phyloP scores from a whole-genome alignment of 2,888 invertebrate genomes.

The Thelaira solivaga region DNA sequence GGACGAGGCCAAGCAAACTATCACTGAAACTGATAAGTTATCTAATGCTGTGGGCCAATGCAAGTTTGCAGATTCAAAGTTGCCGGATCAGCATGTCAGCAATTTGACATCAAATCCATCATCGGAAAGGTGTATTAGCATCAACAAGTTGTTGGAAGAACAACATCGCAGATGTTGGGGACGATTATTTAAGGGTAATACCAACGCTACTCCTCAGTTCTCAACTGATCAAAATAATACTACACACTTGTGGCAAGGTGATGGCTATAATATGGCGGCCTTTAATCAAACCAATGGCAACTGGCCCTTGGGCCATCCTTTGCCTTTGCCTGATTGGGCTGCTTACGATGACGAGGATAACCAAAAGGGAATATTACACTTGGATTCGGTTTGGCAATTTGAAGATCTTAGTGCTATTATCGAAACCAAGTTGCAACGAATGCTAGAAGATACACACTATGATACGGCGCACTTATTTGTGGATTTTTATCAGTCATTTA shows the following conservation, averaged over 20 bases:
- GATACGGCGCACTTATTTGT: conserved; percentile 93
- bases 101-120: conserved; percentile 74
- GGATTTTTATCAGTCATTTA: conserved; percentile 82
- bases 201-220: conserved; percentile 16
- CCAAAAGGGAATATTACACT: conserved; percentile 77
- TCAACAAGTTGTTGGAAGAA: conserved; percentile 70
- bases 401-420: conserved; percentile 88
- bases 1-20: conserved; percentile 46
- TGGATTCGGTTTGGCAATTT: conserved; percentile 80
- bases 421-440: conserved; percentile 87
- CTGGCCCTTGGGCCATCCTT: conserved; percentile 84
- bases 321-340: conserved; percentile 88
- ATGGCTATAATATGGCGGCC: conserved; percentile 76
- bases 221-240: neutral
- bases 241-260: conserved; percentile 71
- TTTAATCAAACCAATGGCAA: conserved; percentile 78
- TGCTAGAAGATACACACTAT: conserved; percentile 91
- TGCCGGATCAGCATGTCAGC: conserved; percentile 47
- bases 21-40: conserved; percentile 57
- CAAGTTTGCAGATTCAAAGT: conserved; percentile 53
- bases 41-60: conserved; percentile 24
- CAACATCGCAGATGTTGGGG: conserved; percentile 66
- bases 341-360: conserved; percentile 67
- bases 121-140: conserved; percentile 73
- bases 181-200: conserved; percentile 46